Percentiles rank a stretch among this genome's conserved stretches.
phyloP scores from a whole-genome alignment of 2,797 vertebrate species.

The Emys orbicularis region DNA sequence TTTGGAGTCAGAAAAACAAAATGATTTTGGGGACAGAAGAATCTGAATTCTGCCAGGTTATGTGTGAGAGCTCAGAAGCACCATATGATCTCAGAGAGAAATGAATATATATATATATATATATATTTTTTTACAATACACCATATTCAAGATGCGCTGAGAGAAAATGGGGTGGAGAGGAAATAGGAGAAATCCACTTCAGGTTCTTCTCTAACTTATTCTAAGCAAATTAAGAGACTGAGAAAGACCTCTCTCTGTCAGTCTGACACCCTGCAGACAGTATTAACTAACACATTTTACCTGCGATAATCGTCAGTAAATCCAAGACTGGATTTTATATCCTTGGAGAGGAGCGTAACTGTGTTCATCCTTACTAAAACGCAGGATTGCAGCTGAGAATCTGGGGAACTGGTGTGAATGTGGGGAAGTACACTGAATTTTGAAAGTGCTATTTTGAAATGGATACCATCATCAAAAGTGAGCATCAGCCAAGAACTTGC shows the following conservation, averaged over 20 bases:
- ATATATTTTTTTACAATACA: not conserved
- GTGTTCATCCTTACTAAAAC: not conserved
- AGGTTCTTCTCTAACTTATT: not conserved
- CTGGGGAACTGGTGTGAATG: not conserved
- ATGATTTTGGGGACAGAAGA: not conserved
- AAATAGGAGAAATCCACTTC: not conserved
- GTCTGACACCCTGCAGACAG: not conserved
- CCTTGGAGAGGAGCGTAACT: not conserved
- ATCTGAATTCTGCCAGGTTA: not conserved
- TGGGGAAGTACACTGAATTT: not conserved
- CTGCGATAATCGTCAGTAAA: not conserved
- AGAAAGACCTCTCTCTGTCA: not conserved
- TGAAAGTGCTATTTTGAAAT: not conserved
- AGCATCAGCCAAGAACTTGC: not conserved
- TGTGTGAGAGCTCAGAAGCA: not conserved
- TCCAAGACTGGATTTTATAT: not conserved
- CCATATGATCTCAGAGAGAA: rapidly evolving
- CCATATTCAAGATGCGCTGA: not conserved
- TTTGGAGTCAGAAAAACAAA: not conserved
- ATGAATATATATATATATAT: too few relatives aligned
- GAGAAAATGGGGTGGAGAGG: not conserved
- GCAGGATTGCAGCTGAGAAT: not conserved
- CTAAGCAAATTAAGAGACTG: not conserved
- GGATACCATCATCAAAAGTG: not conserved
- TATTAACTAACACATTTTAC: not conserved